Evolutionary conservation across 2,113 vertebrate genomes (phyloP).

Genomic region (Oncorhynchus clarkii): DNA sequence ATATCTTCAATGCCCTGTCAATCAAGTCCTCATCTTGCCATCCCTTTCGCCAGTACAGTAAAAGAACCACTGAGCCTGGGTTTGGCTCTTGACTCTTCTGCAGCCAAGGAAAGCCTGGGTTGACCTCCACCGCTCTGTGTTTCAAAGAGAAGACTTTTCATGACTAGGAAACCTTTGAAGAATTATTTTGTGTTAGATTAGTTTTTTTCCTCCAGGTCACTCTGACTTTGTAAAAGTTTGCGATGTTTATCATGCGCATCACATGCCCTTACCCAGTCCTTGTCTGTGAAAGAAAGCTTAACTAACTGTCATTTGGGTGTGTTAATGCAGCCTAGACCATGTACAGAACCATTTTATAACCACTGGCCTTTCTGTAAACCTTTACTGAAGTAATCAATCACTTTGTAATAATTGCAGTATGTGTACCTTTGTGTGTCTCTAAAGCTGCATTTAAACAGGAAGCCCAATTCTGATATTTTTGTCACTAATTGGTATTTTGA

Average conservation of each 20-base stretch:
- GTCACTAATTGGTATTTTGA: no score
- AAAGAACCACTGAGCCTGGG: constrained; percentile 4
- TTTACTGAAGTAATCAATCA: no score
- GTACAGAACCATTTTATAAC: not conserved
- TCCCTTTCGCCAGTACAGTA: constrained; percentile 14
- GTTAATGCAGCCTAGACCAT: not conserved
- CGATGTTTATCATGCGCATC: not conserved
- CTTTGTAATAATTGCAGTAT: not conserved
- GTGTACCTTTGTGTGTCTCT: not conserved
- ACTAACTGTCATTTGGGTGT: not conserved
- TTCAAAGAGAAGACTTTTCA: not conserved
- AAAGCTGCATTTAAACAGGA: no score
- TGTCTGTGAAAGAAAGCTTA: not conserved
- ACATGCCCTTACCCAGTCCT: not conserved
- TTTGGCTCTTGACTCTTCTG: constrained; percentile 9
- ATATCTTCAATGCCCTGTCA: not conserved
- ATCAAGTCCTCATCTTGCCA: constrained; percentile 20
- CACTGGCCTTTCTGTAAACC: no score
- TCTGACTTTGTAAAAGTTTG: not conserved
- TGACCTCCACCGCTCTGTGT: not conserved
- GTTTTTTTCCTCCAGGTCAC: not conserved
- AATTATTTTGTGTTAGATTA: not conserved
- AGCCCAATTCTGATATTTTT: no score
- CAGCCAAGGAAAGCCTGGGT: constrained; percentile 21
- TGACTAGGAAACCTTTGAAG: not conserved